These are phyloP conservation scores for Aphis craccivora DNA, from an alignment of 1,140 invertebrate species.

Conservation along the genomic window DNA sequence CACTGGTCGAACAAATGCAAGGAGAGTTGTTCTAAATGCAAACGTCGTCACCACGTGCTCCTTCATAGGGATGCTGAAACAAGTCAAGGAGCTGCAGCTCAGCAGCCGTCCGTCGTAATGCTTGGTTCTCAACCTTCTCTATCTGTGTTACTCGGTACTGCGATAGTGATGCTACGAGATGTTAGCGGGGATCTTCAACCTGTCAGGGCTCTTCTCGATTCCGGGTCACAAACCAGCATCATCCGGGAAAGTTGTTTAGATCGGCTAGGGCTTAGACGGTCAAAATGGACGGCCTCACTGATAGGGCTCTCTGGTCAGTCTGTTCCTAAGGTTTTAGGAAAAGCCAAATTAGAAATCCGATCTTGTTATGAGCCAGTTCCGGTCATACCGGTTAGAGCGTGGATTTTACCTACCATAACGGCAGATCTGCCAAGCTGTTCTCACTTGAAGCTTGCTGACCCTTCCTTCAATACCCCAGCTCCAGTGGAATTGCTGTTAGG, in stretches of 20 bases:
- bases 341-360: background rate
- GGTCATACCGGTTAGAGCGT: background rate
- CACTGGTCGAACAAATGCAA: background rate
- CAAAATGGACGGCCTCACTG: background rate
- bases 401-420: background rate
- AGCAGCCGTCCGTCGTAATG: background rate
- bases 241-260: background rate
- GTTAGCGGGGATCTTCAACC: background rate
- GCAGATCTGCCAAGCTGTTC: background rate
- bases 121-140: background rate
- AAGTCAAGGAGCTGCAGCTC: background rate
- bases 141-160: background rate
- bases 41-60: background rate
- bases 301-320: background rate
- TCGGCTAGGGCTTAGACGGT: background rate
- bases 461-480: background rate
- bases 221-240: background rate
- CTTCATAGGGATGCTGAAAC: background rate
- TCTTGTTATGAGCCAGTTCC: background rate
- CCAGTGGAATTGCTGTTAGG: background rate
- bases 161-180: background rate
- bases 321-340: background rate
- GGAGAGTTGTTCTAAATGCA: background rate
- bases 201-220: background rate
- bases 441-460: background rate